Evolutionary conservation across 1,140 invertebrate species (phyloP).

Genomic region (Diabrotica virgifera): DNA sequence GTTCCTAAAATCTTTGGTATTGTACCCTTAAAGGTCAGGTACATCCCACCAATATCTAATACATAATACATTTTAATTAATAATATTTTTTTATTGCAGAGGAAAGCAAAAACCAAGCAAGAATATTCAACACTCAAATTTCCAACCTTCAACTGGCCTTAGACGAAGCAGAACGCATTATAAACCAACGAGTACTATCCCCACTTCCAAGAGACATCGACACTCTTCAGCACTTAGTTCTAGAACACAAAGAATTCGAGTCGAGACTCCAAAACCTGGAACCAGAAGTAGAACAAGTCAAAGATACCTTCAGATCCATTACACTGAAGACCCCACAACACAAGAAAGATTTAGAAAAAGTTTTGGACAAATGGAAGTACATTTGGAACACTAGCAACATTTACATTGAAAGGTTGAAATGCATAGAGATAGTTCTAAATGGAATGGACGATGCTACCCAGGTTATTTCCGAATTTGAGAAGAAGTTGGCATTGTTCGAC

Average conservation of each 20-base stretch:
- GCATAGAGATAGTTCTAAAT: constrained; percentile 83
- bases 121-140: constrained; percentile 81
- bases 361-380: constrained; percentile 89
- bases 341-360: constrained; percentile 83
- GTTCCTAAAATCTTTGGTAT: too few relatives aligned
- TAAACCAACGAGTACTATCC: constrained; percentile 76
- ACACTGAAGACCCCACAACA: constrained; percentile 84
- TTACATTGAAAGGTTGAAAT: constrained; percentile 88
- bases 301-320: constrained; percentile 77
- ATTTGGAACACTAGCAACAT: constrained; percentile 81
- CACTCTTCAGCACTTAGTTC: constrained; percentile 77
- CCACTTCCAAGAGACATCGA: constrained; percentile 82
- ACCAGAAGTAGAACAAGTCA: constrained; percentile 76
- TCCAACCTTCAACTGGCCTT: constrained; percentile 76
- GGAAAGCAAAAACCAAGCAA: constrained; percentile 83
- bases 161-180: constrained; percentile 79
- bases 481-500: constrained; percentile 80
- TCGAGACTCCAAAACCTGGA: constrained; percentile 68
- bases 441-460: constrained; percentile 86
- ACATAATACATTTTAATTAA: too few relatives aligned
- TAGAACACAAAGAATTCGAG: constrained; percentile 88
- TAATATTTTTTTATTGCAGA: constrained; percentile 52
- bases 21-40: too few relatives aligned
- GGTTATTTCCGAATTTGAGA: constrained; percentile 87
- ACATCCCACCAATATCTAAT: too few relatives aligned